Evolutionary conservation across 1,140 invertebrate species (phyloP), one percentile per base, ranked within the genome.

Genomic region (Andricus grossulariae): DNA sequence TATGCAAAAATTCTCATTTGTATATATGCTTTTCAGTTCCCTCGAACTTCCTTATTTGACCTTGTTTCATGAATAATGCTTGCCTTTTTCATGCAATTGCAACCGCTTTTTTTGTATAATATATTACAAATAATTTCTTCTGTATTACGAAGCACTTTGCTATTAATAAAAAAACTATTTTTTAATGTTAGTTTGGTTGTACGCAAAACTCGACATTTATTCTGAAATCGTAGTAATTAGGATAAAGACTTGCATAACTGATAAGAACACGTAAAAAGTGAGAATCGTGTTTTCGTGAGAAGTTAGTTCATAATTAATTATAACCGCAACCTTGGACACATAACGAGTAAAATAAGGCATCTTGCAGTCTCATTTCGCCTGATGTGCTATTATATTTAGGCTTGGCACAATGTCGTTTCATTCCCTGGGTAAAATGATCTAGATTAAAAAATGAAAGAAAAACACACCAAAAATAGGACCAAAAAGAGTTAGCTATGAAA

Each of bases 381-480:
- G 19, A 18, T 55, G 13, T 18, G 52, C 18, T 55, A n/a, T 55
- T 55, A 10, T 10, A 55, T 2, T 45, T 45, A 1, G 7, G 7
- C 10, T 45, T 45, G 8, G 7, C 39, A 11, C 1, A 45, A 45
- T 50, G 49, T 50, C 4, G 60, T 78, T 71, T 16, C 51, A 66
- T 74, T 72, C 19, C 70, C 74, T 18, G 45, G 13, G 39, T 54
- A 21, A 74, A 45, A 75, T 55, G n/a, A 73, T 57, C 15, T 11
- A 54, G 39, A 54, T 51, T 32, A 2, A 32, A 32, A 32, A 32
- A 70, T 74, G 50, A 70, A 75, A 25, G 6, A 25, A 75, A 60
- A 80, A 21, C 73, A 71, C n/a, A 8, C 21, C 21, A 11, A 50
- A 79, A 57, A 73, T 45, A 45, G 16, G 6, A 55, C 4, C 50